phyloP scores from a whole-genome alignment of 1,140 invertebrate species.

The Limonius californicus region DNA sequence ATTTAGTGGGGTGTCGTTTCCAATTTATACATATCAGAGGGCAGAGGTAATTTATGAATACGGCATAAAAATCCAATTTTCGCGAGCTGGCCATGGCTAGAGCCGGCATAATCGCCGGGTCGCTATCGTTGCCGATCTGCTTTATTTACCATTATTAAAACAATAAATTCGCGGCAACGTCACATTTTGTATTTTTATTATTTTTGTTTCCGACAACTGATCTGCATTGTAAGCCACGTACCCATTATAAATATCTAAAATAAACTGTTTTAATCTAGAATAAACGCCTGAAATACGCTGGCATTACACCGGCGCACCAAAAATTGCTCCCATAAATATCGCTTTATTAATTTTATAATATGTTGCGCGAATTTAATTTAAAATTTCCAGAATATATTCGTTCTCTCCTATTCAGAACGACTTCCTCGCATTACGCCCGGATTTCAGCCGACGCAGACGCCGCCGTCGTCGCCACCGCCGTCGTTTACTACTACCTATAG shows the following conservation, averaged over 20 bases:
- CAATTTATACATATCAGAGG: constrained; percentile 30
- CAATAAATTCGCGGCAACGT: constrained; percentile 46
- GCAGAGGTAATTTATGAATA: constrained; percentile 39
- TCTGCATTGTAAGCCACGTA: constrained; percentile 44
- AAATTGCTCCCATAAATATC: constrained; percentile 47
- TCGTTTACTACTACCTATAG: not conserved
- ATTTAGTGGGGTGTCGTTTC: constrained; percentile 28
- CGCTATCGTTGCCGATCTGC: constrained; percentile 36
- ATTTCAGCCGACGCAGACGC: too few relatives aligned
- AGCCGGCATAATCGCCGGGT: not conserved
- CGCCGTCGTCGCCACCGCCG: too few relatives aligned
- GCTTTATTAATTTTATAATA: constrained; percentile 47
- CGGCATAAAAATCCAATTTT: constrained; percentile 45
- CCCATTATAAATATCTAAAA: constrained; percentile 49
- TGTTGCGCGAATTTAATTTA: constrained; percentile 41
- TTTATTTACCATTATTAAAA: constrained; percentile 50
- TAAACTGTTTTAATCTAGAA: constrained; percentile 49
- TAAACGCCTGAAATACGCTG: constrained; percentile 42
- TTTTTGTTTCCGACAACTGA: constrained; percentile 45
- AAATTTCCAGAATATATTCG: constrained; percentile 25
- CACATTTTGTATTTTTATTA: constrained; percentile 46
- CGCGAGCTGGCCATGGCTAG: constrained; percentile 3
- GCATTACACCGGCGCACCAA: constrained; percentile 39
- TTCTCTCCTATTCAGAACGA: constrained; percentile 12
- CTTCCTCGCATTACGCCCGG: constrained; percentile 3